phyloP scores from a whole-genome alignment of 2,113 vertebrate genomes.

The Phocoena sinus region DNA sequence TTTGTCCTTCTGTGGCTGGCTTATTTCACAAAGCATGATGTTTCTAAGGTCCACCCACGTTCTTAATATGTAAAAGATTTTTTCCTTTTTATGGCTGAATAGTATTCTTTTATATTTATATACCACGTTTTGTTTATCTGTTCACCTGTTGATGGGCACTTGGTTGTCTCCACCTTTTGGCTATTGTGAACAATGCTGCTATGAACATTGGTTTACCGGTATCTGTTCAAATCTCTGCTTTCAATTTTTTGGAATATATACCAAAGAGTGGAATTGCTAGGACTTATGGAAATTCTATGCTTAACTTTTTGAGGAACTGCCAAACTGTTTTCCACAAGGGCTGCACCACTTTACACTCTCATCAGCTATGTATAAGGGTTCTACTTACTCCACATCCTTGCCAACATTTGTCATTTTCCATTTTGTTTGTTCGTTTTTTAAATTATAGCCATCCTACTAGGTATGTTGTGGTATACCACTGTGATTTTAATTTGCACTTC shows the following conservation, averaged over 20 bases:
- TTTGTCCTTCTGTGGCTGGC: background rate
- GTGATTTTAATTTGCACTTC: background rate
- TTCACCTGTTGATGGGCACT: background rate
- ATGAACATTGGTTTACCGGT: background rate
- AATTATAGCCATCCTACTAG: background rate
- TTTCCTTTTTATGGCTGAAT: background rate
- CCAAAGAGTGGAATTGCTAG: background rate
- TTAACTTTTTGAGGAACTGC: background rate
- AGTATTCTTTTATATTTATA: background rate
- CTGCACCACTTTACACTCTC: background rate
- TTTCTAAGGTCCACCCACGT: background rate
- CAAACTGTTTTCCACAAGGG: background rate
- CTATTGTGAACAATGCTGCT: background rate
- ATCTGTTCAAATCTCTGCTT: background rate
- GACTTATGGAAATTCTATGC: background rate
- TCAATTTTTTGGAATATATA: background rate
- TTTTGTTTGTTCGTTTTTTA: background rate
- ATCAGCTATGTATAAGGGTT: background rate
- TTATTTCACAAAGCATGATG: background rate
- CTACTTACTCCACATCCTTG: background rate
- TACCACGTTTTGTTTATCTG: background rate
- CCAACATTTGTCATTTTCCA: background rate
- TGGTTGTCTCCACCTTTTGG: background rate
- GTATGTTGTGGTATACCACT: background rate
- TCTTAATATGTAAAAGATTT: background rate